Conservation (phyloP, 2,113 vertebrate species). For the Amphiprion percula region DNA sequence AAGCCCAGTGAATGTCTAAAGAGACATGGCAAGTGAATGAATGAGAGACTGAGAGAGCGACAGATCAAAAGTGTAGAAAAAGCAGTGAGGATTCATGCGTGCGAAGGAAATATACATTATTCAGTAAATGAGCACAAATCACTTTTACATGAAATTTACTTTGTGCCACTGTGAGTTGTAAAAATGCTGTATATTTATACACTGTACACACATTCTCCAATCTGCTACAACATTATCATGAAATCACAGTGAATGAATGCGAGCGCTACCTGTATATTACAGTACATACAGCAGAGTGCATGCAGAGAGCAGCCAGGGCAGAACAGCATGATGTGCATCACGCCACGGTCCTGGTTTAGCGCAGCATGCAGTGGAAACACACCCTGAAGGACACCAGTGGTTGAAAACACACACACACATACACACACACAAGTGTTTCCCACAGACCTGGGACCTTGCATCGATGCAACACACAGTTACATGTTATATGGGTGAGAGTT, state of each 20-base stretch:
- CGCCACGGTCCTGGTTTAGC: slow-evolving; percentile 8
- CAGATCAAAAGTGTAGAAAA: slow-evolving; percentile 12
- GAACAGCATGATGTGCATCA: slow-evolving; percentile 7
- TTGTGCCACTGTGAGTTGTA: slow-evolving; percentile 27
- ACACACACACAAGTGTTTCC: slow-evolving; percentile 39
- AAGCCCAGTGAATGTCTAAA: slow-evolving; percentile 70
- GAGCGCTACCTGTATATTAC: slow-evolving; percentile 22
- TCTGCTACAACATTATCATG: background rate
- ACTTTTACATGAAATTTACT: slow-evolving; percentile 19
- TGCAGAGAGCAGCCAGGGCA: slow-evolving; percentile 50
- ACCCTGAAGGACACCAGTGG: slow-evolving; percentile 46
- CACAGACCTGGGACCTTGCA: slow-evolving; percentile 11
- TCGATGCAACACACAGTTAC: background rate
- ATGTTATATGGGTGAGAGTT: background rate
- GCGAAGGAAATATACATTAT: slow-evolving; percentile 12
- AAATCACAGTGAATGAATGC: slow-evolving; percentile 30
- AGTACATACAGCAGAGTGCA: slow-evolving; percentile 47
- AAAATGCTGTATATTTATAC: slow-evolving; percentile 11
- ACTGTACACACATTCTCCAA: slow-evolving; percentile 9
- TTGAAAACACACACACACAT: slow-evolving; percentile 32
- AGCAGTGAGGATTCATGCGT: slow-evolving; percentile 29
- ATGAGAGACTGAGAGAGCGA: background rate
- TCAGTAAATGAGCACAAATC: slow-evolving; percentile 14
- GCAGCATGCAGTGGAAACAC: slow-evolving; percentile 45
- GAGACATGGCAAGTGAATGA: slow-evolving; percentile 34